These are phyloP conservation scores for Chionoecetes opilio DNA, from an alignment of 1,140 invertebrate species.

Conservation along the genomic window DNA sequence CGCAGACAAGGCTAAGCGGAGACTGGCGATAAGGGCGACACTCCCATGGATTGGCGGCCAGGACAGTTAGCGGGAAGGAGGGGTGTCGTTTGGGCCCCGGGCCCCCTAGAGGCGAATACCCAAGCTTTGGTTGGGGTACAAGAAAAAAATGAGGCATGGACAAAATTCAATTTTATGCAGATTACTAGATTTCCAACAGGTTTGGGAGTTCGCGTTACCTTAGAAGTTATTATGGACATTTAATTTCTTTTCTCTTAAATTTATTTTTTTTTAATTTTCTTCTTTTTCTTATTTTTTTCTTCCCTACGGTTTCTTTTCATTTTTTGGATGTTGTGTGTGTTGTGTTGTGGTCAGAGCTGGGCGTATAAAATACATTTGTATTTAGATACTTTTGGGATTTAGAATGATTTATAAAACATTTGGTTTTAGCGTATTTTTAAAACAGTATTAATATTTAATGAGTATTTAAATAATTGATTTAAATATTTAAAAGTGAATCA, in stretches of 20 bases:
- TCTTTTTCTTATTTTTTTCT: no score
- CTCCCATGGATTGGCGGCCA: background rate
- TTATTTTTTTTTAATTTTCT: no score
- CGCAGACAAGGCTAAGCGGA: background rate
- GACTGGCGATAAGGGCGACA: background rate
- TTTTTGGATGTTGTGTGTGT: no score
- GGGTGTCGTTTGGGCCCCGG: background rate
- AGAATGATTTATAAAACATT: no score
- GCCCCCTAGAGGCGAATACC: background rate
- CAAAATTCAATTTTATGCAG: slow-evolving; percentile 50
- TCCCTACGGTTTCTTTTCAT: no score
- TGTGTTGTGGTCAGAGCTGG: no score
- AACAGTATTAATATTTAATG: no score
- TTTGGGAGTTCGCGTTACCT: background rate
- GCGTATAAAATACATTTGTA: no score
- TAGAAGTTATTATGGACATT: slow-evolving; percentile 46
- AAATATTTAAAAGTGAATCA: no score
- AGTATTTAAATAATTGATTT: no score
- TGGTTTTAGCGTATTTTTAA: no score
- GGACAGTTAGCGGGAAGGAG: background rate
- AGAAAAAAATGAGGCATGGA: slow-evolving; percentile 33
- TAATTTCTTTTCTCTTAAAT: background rate
- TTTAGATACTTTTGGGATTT: no score
- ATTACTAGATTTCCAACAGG: slow-evolving; percentile 58
- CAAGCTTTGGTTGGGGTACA: slow-evolving; percentile 17